Evolutionary conservation across 2,797 vertebrate genomes (phyloP), one percentile per base, ranked within the genome.

Genomic region (Acanthornis magna): DNA sequence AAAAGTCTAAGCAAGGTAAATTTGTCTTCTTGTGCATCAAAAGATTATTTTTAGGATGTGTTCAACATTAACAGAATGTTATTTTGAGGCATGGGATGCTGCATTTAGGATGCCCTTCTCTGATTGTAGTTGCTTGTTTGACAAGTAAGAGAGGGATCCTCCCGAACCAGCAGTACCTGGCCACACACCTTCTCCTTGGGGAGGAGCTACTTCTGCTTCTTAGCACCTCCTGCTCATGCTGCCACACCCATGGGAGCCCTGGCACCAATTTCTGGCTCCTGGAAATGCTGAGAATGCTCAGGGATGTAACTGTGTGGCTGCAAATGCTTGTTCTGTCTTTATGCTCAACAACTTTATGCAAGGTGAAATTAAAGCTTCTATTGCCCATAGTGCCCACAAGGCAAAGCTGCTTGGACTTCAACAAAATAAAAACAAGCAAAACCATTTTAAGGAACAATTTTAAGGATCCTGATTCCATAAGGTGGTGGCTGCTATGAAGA

Each of bases 1-100:
- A 97, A 94, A 97, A 95, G 82, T 57, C 84, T 20, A 97, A 98
- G 47, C 94, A 97, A 98, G 98, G 98, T 98, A 97, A 97, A 92
- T 85, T 77, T 68, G 7, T 65, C 34, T 81, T 89, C 81, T 84
- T 3, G 1, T 1, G 2, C 53, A 86, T 62, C 54, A 48, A 61
- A 76, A 75, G 11, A 16, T 19, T 68, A 38, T 73, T 62, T 88
- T 81, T 86, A 78, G 71, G 50, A 53, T 0, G 6, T 1, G 5
- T 23, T 79, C 1, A 1, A 21, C 22, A 17, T 51, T 38, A 85
- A 40, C 21, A 61, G 76, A 42, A 65, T 1, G 4, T 75, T 79
- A 65, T 51, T 83, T 75, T 9, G 19, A 70, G 51, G 65, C 32
- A 32, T 26, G 47, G 29, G 25, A 29, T 80, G n/a, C 29, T 43